Evolutionary conservation across 2,113 vertebrate species (phyloP).

Genomic region (Pelusios castaneus): DNA sequence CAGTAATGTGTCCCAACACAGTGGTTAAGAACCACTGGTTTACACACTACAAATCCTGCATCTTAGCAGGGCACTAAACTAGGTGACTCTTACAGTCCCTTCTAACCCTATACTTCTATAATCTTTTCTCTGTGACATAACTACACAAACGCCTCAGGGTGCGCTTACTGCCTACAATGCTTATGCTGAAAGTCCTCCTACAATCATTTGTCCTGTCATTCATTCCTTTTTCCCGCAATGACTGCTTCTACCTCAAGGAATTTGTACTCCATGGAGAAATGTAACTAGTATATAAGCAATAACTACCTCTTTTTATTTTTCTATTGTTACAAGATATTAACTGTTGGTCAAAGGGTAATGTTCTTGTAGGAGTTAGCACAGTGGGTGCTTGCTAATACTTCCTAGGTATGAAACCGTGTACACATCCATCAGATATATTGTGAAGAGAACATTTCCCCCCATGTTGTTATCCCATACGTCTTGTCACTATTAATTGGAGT

Average conservation of each 20-base stretch:
- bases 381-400: background rate
- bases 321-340: background rate
- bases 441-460: fast-evolving
- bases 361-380: background rate
- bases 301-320: background rate
- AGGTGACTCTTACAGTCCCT: no score
- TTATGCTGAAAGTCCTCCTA: fast-evolving
- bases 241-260: background rate
- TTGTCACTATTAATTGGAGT: background rate
- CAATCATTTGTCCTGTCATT: fast-evolving
- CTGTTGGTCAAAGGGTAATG: background rate
- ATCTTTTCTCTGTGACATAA: background rate
- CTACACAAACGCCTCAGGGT: background rate
- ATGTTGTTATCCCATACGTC: background rate
- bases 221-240: background rate
- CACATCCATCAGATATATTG: fast-evolving
- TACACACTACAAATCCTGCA: no score
- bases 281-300: background rate
- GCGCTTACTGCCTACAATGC: background rate
- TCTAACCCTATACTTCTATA: no score
- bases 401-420: background rate
- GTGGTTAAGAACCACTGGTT: no score
- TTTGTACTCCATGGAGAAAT: background rate
- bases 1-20: no score
- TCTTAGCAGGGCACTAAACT: no score